Conservation (phyloP, 1,140 invertebrate species). For the Portunus trituberculatus region DNA sequence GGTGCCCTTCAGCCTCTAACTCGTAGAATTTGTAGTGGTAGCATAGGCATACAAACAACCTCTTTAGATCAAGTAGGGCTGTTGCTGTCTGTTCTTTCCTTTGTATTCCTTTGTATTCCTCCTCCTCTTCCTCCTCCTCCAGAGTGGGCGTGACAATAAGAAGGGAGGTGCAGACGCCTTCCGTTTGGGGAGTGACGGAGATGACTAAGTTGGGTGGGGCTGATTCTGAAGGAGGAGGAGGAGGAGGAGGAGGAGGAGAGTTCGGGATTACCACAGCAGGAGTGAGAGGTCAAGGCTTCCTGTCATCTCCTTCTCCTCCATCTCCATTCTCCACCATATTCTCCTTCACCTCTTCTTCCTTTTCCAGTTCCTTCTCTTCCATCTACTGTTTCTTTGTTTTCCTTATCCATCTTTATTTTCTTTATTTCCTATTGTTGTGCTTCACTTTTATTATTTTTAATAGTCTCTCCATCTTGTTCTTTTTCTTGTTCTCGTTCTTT, state of each 20-base stretch:
- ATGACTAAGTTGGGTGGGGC: neutral
- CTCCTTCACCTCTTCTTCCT: neutral
- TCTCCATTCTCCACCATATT: neutral
- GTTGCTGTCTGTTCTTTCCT: too few species aligned
- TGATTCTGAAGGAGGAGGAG: neutral
- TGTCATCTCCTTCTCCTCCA: neutral
- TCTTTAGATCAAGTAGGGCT: too few species aligned
- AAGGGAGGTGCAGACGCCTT: neutral
- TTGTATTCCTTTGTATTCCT: too few species aligned
- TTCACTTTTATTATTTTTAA: too few species aligned
- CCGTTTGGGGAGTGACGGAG: neutral
- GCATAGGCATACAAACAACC: too few species aligned
- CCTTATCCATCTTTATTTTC: too few species aligned
- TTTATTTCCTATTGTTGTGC: too few species aligned
- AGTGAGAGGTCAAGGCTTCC: neutral
- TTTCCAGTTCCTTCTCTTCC: neutral
- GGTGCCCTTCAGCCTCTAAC: too few species aligned
- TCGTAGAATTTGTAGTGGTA: too few species aligned
- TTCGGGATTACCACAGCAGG: neutral
- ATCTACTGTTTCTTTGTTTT: neutral
- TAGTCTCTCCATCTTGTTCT: neutral
- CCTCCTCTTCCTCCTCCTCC: too few species aligned
- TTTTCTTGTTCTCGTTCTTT: neutral
- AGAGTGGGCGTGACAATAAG: neutral
- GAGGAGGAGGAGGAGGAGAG: neutral